Base-by-base conservation (phyloP, 2,113 vertebrate species). In the Colius striatus region DNA sequence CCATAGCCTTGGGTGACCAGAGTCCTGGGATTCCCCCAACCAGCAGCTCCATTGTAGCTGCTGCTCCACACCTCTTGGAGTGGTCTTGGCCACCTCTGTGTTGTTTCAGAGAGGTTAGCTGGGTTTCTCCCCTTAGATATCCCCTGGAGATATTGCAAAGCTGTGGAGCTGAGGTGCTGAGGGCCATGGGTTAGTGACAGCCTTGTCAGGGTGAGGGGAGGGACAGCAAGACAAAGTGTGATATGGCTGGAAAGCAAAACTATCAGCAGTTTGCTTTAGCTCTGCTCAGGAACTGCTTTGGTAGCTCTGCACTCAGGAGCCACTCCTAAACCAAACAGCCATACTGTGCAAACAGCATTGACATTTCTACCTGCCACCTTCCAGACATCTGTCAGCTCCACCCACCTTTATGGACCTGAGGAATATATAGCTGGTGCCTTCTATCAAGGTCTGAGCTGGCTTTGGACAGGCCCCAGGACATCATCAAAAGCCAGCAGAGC, bases 241-340 rank as follows among this genome's bases (percentile, higher is more conserved):
- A 38, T 25, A 9, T 4, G 18, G 27, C 54, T 63, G 21, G 47
- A 53, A 57, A 80, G 32, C 30, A 58, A 84, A 75, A 25, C 57
- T 58, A 41, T 10, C 32, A 47, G 27, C 43, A 47, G 27, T 80
- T 81, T 62, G 54, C 41, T 66, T 75, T 32, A 36, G 20, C 29
- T 51, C 51, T 75, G 53, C 68, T 61, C 51, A n/a, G 79, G 75
- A 43, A 14, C 2, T 71, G 27, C 51, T 19, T 17, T 0, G 53
- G 32, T 71, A 73, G 41, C 21, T 68, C 74, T 41, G 36, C 47
- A 22, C 16, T 12, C 70, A n/a, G 65, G 54, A 94, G 62, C 84
- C 95, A 80, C 95, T 76, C 94, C 94, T 85, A 96, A 91, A 32
- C 57, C 84, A 95, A 91, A 96, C 74, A 97, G 41, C 68, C 45